Evolutionary conservation across 2,797 vertebrate species (phyloP), one percentile per base, ranked within the genome.

Genomic region (Melanotaenia trifasciata): DNA sequence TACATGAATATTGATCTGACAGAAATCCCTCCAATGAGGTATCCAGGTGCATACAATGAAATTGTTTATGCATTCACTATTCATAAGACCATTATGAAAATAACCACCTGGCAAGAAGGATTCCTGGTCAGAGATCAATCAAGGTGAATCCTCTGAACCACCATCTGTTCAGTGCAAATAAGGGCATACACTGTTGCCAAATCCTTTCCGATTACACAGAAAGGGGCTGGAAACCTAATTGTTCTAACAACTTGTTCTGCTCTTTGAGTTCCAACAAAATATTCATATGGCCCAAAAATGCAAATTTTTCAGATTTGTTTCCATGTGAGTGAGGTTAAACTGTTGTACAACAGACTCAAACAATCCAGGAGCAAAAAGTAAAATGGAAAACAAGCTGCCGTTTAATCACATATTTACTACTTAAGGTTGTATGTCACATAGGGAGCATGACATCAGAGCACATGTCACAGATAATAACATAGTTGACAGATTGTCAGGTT

Each of bases 401-500:
- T 61, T 51, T 32, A 59, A 30, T 68, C 40, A 56, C 66, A 64
- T 64, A 58, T 80, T 76, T 73, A 74, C 77, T 68, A 24, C 53
- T 40, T 6, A 6, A 24, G 60, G 40, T 45, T 53, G 40, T 43
- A 74, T 63, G 64, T 70, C 81, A 81, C 35, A 2, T 47, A 22
- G 1, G 6, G 24, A 62, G 69, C 20, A 26, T 30, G 0, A 80
- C 80, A 72, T 74, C 78, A 78, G 70, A 13, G 67, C 67, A 61
- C 57, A 64, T 78, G 80, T 75, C 53, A 53, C 22, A 30, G 59
- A 81, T 70, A 73, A 84, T 22, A 73, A 72, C 64, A 62, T 53
- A 77, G 84, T 3, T 89, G 86, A 89, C 84, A 89, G 86, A 85
- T 80, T 76, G 76, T 13, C 2, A 3, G n/a, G 72, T 74, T 58